A percentile compares a stretch with the other conserved stretches of the same genome.
Evolutionary conservation across 2,113 vertebrate species (phyloP).

Genomic region (Felis catus): F.catus_Fca126_mat1.0 CM031416.1:3788001-3788500

Average conservation of each 20-base stretch:
- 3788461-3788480: background rate
- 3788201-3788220: background rate
- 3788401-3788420: background rate
- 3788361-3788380: no score
- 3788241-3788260: background rate
- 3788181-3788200: background rate
- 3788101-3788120: background rate
- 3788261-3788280: background rate
- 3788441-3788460: background rate
- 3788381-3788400: background rate
- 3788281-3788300: background rate
- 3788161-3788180: background rate
- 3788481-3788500: background rate
- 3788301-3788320: background rate
- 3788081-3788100: background rate
- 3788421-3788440: background rate
- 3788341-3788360: background rate
- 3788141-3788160: background rate
- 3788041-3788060: background rate
- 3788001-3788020: background rate
- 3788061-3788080: background rate
- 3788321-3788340: background rate
- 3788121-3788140: background rate
- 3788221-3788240: background rate
- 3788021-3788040: background rate